Percentiles rank a stretch among this genome's conserved stretches.
Conservation (phyloP, 2,797 vertebrate species). For the Helarctos malayanus region DNA sequence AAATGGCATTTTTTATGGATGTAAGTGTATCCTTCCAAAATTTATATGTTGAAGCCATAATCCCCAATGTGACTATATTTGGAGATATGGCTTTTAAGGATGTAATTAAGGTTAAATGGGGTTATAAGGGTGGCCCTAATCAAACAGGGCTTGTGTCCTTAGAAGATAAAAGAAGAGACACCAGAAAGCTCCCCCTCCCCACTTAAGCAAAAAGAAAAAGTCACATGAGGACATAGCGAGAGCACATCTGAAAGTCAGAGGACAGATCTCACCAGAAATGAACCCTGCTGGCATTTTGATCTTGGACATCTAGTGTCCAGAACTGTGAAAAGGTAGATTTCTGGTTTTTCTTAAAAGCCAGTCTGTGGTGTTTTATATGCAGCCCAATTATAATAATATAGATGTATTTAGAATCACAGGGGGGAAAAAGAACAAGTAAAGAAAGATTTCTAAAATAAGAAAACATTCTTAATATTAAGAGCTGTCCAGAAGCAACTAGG, state of each 20-base stretch:
- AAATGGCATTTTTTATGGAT: background rate
- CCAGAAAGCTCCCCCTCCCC: background rate
- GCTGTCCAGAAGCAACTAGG: background rate
- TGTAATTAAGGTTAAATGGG: background rate
- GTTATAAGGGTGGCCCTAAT: background rate
- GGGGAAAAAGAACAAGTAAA: background rate
- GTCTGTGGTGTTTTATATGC: background rate
- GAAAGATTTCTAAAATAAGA: conserved; percentile 25
- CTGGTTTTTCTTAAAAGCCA: background rate
- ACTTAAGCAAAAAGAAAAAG: background rate
- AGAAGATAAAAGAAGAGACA: background rate
- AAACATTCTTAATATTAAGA: background rate
- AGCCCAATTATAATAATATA: background rate
- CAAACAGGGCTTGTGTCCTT: background rate
- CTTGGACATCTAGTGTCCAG: background rate
- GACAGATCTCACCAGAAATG: background rate
- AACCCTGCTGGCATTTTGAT: background rate
- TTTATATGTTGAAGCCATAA: background rate
- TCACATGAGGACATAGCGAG: background rate
- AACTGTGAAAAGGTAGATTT: conserved; percentile 5
- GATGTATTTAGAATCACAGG: background rate
- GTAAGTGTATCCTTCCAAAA: background rate
- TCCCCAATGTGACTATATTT: background rate
- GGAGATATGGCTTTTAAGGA: background rate
- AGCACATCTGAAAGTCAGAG: background rate